phyloP scores from a whole-genome alignment of 1,140 invertebrate genomes.

The Dreissena polymorpha region DNA sequence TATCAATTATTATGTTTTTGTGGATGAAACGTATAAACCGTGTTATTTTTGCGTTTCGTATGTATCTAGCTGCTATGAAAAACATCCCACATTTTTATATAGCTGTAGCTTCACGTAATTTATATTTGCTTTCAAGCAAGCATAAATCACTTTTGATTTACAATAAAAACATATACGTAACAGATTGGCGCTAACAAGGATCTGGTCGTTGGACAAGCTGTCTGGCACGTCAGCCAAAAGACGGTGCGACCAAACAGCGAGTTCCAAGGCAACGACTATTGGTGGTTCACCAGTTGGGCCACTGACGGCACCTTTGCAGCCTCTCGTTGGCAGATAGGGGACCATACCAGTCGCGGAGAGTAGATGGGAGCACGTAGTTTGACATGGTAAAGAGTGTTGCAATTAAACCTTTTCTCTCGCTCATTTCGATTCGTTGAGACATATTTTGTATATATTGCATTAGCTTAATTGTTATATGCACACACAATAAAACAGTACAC shows the following conservation, averaged over 20 bases:
- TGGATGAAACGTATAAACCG: too few species aligned
- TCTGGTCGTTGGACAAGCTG: background rate
- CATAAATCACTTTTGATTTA: too few species aligned
- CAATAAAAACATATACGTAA: too few species aligned
- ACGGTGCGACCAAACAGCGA: background rate
- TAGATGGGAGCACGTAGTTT: background rate
- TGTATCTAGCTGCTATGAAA: too few species aligned
- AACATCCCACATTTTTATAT: too few species aligned
- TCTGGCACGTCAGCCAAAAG: constrained; percentile 13
- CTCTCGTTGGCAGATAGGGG: constrained; percentile 17
- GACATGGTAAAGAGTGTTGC: background rate
- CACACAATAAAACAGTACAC: background rate
- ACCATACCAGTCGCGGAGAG: constrained; percentile 5
- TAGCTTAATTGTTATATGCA: background rate
- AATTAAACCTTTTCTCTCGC: background rate
- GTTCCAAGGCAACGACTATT: constrained; percentile 20
- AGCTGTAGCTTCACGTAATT: too few species aligned
- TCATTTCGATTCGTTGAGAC: background rate
- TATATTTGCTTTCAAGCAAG: too few species aligned
- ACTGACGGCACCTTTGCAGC: background rate
- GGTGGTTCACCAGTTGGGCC: constrained; percentile 18
- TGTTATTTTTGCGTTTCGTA: too few species aligned
- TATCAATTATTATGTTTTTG: too few species aligned
- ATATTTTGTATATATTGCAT: background rate
- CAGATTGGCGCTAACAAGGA: background rate